Evolutionary conservation across 1,140 invertebrate genomes (phyloP).

Genomic region (Neodiprion fabricii): DNA sequence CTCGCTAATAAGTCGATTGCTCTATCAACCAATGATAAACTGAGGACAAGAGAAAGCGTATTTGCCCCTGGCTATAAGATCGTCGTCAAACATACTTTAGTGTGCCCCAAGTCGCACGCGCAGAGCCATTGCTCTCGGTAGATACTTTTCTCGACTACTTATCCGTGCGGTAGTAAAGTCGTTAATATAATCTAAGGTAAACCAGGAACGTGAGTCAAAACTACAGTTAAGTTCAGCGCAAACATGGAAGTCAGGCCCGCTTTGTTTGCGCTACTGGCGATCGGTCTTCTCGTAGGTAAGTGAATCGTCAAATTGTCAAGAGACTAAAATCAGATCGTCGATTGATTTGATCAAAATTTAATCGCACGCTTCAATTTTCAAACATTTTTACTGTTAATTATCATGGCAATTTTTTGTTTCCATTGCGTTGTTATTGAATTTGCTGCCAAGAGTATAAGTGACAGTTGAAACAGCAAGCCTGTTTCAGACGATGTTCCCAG

Average conservation of each 20-base stretch:
- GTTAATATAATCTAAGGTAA: neutral
- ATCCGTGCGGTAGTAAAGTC: neutral
- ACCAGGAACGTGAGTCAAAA: neutral
- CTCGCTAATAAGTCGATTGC: neutral
- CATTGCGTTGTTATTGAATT: no score
- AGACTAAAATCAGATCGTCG: no score
- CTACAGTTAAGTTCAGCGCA: neutral
- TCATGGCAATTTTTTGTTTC: no score
- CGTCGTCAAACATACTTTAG: constrained; percentile 24
- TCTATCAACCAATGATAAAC: constrained; percentile 26
- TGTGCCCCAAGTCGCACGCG: constrained; percentile 28
- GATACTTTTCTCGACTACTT: neutral
- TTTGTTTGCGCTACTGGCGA: neutral
- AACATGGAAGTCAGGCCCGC: neutral
- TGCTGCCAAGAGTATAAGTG: neutral
- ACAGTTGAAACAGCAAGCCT: neutral
- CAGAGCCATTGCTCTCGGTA: neutral
- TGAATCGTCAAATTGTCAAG: neutral
- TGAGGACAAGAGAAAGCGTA: constrained; percentile 37
- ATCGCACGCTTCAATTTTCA: no score
- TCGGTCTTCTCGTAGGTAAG: neutral
- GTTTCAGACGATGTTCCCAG: neutral
- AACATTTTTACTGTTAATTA: no score
- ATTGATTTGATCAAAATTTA: no score
- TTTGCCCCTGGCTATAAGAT: constrained; percentile 20